phyloP scores from a whole-genome alignment of 2,888 invertebrate genomes.

The Acanthosoma haemorrhoidale region DNA sequence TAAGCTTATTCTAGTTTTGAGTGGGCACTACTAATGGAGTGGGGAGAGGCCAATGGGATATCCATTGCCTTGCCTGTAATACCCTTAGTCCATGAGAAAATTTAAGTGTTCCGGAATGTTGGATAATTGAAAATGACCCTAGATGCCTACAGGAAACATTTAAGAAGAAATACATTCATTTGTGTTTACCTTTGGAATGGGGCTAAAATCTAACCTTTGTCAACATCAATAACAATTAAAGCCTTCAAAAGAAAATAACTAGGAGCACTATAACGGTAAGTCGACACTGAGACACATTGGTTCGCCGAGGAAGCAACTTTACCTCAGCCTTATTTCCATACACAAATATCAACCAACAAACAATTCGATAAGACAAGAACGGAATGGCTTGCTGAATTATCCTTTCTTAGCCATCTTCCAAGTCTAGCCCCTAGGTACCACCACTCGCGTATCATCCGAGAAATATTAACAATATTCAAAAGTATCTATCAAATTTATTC shows the following conservation, averaged over 20 bases:
- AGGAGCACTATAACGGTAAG: conserved; percentile 21
- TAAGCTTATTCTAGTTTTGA: conserved; percentile 33
- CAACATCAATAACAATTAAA: conserved; percentile 33
- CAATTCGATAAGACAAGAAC: conserved; percentile 29
- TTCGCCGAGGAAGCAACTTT: conserved; percentile 18
- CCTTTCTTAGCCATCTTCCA: conserved; percentile 30
- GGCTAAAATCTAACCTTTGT: conserved; percentile 37
- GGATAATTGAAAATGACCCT: not conserved
- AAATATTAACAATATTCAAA: not conserved
- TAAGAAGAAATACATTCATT: conserved; percentile 32
- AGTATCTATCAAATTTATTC: not conserved
- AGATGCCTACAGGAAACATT: conserved; percentile 22
- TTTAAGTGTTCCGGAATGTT: not conserved
- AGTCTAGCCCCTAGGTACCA: conserved; percentile 18
- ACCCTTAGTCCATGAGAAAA: not conserved
- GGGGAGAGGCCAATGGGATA: conserved; percentile 30
- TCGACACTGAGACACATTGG: conserved; percentile 21
- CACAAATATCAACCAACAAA: conserved; percentile 23
- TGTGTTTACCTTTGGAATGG: conserved; percentile 36
- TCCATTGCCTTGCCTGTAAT: conserved; percentile 18
- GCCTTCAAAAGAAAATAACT: not conserved
- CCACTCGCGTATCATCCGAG: conserved; percentile 8
- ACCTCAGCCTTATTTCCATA: conserved; percentile 11
- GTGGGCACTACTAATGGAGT: conserved; percentile 33
- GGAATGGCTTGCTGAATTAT: conserved; percentile 26